Percentiles rank a stretch among this genome's conserved stretches.
These are phyloP conservation scores for Cirrhinus molitorella DNA, from an alignment of 2,797 vertebrate genomes.

Conservation along the genomic window DNA sequence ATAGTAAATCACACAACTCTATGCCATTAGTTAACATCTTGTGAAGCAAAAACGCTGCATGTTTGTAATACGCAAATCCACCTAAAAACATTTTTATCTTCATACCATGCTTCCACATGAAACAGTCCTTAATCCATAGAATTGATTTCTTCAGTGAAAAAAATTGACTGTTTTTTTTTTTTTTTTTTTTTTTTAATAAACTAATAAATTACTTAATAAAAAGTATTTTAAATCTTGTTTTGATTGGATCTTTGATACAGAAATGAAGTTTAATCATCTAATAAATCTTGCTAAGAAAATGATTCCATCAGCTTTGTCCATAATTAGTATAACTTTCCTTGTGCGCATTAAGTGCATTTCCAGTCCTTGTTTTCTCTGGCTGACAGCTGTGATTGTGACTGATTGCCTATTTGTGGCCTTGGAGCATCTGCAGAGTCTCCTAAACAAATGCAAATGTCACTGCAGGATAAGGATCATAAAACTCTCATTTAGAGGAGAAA, in stretches of 20 bases:
- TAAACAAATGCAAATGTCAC: constrained; percentile 8
- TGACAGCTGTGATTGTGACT: constrained; percentile 26
- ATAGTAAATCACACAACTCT: neutral
- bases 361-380: constrained; percentile 17
- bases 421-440: neutral
- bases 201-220: neutral
- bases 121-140: neutral
- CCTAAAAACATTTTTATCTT: too few species aligned
- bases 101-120: neutral
- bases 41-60: neutral
- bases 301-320: neutral
- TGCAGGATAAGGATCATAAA: neutral
- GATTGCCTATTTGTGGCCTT: neutral
- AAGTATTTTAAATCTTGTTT: neutral
- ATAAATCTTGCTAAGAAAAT: neutral
- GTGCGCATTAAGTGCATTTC: neutral
- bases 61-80: too few species aligned
- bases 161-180: neutral
- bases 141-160: neutral
- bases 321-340: neutral
- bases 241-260: neutral
- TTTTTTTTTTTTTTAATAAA: neutral
- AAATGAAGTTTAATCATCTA: neutral
- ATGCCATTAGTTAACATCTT: neutral
- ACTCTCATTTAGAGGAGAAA: neutral